phyloP scores from a whole-genome alignment of 2,797 vertebrate species.

The Melanotaenia maccullochi region DNA sequence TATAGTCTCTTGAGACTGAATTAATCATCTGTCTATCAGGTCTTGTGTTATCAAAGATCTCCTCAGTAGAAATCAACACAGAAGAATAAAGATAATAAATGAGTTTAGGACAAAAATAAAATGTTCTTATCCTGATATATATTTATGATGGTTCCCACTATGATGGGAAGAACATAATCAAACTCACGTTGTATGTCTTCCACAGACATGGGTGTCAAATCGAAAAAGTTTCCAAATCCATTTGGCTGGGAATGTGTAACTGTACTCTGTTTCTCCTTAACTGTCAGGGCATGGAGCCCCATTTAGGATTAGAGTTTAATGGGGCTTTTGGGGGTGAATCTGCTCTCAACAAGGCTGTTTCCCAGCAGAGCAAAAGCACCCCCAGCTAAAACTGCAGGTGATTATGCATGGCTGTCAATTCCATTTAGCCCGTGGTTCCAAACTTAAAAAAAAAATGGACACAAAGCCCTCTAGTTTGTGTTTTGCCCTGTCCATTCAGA shows the following conservation, averaged over 20 bases:
- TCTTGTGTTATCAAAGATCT: conserved; percentile 54
- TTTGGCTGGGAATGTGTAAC: conserved; percentile 48
- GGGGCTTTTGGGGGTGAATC: conserved; percentile 71
- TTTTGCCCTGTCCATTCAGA: conserved; percentile 70
- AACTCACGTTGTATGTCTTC: conserved; percentile 31
- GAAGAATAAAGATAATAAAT: background rate
- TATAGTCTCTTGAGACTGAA: conserved; percentile 68
- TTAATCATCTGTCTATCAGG: conserved; percentile 67
- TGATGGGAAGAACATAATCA: background rate
- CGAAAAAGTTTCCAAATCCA: conserved; percentile 42
- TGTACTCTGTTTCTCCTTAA: conserved; percentile 63
- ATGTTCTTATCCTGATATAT: conserved; percentile 22
- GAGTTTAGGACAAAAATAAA: background rate
- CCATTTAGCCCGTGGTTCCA: conserved; percentile 76
- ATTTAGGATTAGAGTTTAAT: conserved; percentile 80
- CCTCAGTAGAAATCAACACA: conserved; percentile 7
- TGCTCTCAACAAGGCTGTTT: conserved; percentile 74
- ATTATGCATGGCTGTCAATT: conserved; percentile 84
- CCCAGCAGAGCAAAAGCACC: conserved; percentile 65
- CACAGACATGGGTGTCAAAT: conserved; percentile 23
- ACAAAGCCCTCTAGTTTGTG: conserved; percentile 74
- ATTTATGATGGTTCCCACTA: background rate
- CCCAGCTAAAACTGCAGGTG: conserved; percentile 76
- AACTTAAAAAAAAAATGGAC: conserved; percentile 73
- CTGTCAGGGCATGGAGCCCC: conserved; percentile 68